Evolutionary conservation across 2,888 invertebrate species (phyloP).

Genomic region (Ecdyonurus torrentis): DNA sequence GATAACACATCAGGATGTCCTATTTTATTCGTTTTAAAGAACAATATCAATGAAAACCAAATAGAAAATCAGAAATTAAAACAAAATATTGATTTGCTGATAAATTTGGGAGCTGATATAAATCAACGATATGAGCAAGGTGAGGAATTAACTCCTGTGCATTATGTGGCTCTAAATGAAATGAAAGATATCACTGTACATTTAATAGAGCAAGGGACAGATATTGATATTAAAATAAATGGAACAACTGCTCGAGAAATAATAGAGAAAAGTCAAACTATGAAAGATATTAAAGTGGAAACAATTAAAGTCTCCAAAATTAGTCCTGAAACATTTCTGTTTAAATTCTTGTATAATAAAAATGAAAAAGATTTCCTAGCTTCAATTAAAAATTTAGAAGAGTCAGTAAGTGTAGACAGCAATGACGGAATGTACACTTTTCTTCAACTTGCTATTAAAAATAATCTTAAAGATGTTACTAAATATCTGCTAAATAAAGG

Average conservation of each 20-base stretch:
- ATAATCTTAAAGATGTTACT: not conserved
- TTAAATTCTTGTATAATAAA: not conserved
- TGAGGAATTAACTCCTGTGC: not conserved
- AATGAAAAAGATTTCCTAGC: not conserved
- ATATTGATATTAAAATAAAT: not conserved
- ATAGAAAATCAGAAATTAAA: too few relatives aligned
- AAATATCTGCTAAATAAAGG: not conserved
- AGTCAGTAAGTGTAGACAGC: not conserved
- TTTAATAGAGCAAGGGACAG: not conserved
- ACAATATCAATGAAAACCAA: too few relatives aligned
- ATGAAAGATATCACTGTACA: not conserved
- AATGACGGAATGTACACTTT: not conserved
- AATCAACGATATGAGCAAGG: not conserved
- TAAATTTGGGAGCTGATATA: not conserved
- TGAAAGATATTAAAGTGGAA: not conserved
- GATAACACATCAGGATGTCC: too few relatives aligned
- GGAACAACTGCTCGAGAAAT: not conserved
- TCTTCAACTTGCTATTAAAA: not conserved
- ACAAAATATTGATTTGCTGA: too few relatives aligned
- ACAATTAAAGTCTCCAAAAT: not conserved
- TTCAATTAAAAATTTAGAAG: not conserved
- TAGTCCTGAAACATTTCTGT: not conserved
- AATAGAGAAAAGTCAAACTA: not conserved
- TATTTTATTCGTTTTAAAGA: too few relatives aligned
- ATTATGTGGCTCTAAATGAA: not conserved